These are phyloP conservation scores for Marasmarcha lunaedactyla DNA, from an alignment of 2,888 invertebrate genomes.

Conservation along the genomic window DNA sequence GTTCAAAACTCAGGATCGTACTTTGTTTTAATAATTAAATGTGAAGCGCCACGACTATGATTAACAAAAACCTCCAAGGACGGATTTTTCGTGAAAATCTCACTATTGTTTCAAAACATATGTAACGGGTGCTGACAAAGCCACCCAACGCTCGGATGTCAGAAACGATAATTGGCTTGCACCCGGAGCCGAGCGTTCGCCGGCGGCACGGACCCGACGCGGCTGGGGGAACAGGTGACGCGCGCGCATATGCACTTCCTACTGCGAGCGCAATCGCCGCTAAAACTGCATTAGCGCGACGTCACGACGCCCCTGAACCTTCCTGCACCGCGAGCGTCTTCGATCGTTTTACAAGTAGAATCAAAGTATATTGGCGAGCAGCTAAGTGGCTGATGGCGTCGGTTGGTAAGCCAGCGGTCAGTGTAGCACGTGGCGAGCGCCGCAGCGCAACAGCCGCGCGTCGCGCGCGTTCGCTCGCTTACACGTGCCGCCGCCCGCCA, in stretches of 20 bases:
- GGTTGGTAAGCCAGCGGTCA: neutral
- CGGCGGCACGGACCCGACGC: neutral
- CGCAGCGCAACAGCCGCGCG: neutral
- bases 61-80: no score
- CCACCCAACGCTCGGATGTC: no score
- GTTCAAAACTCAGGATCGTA: no score
- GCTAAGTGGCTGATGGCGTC: no score
- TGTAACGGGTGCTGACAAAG: no score
- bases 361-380: slow-evolving; percentile 5
- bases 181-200: slow-evolving; percentile 6
- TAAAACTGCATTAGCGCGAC: neutral
- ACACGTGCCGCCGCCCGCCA: slow-evolving; percentile 36
- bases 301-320: neutral
- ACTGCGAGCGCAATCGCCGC: slow-evolving; percentile 4
- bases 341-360: slow-evolving; percentile 7
- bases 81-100: no score
- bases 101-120: no score
- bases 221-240: slow-evolving; percentile 6
- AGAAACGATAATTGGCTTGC: no score
- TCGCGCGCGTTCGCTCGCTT: slow-evolving; percentile 9
- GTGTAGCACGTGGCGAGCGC: neutral
- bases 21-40: no score
- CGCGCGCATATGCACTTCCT: slow-evolving; percentile 20
- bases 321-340: slow-evolving; percentile 18
- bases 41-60: no score